Evolutionary conservation across 1,140 invertebrate species (phyloP).

Genomic region (Bilobella aurantiaca): DNA sequence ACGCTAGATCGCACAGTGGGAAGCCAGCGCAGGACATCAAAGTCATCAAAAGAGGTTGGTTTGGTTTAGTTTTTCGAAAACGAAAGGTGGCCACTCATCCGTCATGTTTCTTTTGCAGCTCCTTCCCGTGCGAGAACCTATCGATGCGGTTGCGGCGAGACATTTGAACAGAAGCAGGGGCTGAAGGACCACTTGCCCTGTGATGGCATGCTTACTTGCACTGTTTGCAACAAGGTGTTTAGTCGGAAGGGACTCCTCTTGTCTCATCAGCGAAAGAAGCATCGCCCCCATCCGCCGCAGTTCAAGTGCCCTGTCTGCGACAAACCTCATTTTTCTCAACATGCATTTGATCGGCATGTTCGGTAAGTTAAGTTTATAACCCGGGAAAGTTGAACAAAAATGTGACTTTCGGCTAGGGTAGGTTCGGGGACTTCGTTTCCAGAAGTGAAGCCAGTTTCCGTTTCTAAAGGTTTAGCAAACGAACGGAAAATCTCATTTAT

Average conservation of each 20-base stretch:
- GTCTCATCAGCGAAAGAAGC: background rate
- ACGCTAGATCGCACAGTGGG: background rate
- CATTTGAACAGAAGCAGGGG: background rate
- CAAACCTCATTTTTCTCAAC: background rate
- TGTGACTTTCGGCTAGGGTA: background rate
- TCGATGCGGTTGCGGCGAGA: background rate
- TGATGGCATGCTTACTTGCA: background rate
- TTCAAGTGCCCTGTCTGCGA: constrained; percentile 2
- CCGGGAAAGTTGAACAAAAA: too few relatives aligned
- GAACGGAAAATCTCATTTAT: too few relatives aligned
- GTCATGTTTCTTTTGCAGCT: too few relatives aligned
- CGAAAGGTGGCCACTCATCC: too few relatives aligned
- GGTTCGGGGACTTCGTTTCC: too few relatives aligned
- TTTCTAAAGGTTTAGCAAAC: too few relatives aligned
- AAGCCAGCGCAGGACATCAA: background rate
- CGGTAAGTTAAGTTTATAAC: too few relatives aligned
- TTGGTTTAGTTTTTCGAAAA: background rate
- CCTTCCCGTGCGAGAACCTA: background rate
- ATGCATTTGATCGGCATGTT: background rate
- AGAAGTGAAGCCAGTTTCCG: too few relatives aligned
- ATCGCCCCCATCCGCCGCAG: background rate
- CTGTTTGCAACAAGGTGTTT: background rate
- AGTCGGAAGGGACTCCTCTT: background rate
- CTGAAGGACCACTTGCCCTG: background rate
- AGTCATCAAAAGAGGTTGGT: background rate